Percentiles rank a stretch among this genome's conserved stretches.
phyloP scores from a whole-genome alignment of 2,888 invertebrate genomes.

The Pachymerium ferrugineum region DNA sequence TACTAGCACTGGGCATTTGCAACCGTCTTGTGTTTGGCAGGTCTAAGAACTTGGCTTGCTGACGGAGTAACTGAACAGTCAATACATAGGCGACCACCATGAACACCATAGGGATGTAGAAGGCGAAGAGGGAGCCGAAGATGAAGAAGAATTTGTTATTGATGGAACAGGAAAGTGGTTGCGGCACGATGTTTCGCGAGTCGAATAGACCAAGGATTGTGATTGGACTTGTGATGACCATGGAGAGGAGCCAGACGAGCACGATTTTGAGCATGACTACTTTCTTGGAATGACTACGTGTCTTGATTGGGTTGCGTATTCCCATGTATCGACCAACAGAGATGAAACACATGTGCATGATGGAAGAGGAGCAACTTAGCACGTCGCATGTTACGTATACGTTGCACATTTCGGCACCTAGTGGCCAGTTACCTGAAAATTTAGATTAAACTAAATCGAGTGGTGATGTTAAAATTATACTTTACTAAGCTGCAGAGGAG shows the following conservation, averaged over 20 bases:
- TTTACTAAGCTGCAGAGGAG: too few relatives aligned
- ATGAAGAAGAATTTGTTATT: slow-evolving; percentile 55
- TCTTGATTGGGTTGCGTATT: slow-evolving; percentile 51
- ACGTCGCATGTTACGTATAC: slow-evolving; percentile 78
- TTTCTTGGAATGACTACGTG: slow-evolving; percentile 43
- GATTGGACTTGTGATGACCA: slow-evolving; percentile 84
- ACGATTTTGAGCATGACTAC: slow-evolving; percentile 78
- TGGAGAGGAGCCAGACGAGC: slow-evolving; percentile 88
- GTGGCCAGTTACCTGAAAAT: slow-evolving; percentile 92
- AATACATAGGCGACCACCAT: slow-evolving; percentile 93
- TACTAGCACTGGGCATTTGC: slow-evolving; percentile 33
- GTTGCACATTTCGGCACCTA: slow-evolving; percentile 54
- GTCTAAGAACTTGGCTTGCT: slow-evolving; percentile 54
- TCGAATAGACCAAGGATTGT: slow-evolving; percentile 53
- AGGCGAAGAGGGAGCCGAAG: slow-evolving; percentile 89
- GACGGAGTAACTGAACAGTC: slow-evolving; percentile 78
- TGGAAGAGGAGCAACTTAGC: slow-evolving; percentile 54
- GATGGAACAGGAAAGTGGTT: slow-evolving; percentile 47
- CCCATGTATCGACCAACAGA: slow-evolving; percentile 54
- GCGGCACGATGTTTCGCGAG: slow-evolving; percentile 48
- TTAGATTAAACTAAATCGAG: background rate
- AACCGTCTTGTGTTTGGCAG: slow-evolving; percentile 36
- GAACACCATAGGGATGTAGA: slow-evolving; percentile 89
- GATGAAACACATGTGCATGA: slow-evolving; percentile 56
- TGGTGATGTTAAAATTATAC: too few relatives aligned